Evolutionary conservation across 2,888 invertebrate genomes (phyloP).

Genomic region (Zele albiditarsus): DNA sequence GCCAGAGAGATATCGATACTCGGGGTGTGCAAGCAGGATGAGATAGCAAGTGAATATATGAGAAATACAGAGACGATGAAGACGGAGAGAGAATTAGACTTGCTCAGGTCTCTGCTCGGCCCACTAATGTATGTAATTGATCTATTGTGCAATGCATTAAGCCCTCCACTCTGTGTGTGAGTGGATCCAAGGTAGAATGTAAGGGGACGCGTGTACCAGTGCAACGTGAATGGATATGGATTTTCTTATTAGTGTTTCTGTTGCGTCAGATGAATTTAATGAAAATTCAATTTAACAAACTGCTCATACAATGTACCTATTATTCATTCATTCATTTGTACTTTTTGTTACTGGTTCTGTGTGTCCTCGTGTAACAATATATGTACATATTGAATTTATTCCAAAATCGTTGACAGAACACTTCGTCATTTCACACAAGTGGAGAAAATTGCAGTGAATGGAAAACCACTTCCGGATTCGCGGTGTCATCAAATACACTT

Average conservation of each 20-base stretch:
- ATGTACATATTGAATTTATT: not conserved
- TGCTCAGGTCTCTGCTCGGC: slow-evolving; percentile 39
- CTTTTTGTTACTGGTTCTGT: not conserved
- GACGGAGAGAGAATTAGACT: slow-evolving; percentile 3
- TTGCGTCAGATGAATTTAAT: slow-evolving; percentile 65
- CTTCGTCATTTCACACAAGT: not conserved
- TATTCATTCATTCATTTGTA: slow-evolving; percentile 13
- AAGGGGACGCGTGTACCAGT: slow-evolving; percentile 44
- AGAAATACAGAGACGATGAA: slow-evolving; percentile 12
- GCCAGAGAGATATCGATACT: slow-evolving; percentile 41
- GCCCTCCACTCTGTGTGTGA: slow-evolving; percentile 51
- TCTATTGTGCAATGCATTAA: slow-evolving; percentile 71
- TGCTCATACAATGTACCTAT: not conserved
- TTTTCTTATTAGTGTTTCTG: slow-evolving; percentile 62
- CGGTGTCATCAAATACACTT: not conserved
- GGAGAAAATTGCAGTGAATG: not conserved
- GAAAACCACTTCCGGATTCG: not conserved
- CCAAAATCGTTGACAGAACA: not conserved
- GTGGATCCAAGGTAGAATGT: slow-evolving; percentile 37
- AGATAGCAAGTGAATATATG: slow-evolving; percentile 15
- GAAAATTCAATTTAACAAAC: slow-evolving; percentile 50
- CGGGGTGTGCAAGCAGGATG: slow-evolving; percentile 36
- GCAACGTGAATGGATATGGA: slow-evolving; percentile 45
- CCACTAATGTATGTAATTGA: slow-evolving; percentile 71
- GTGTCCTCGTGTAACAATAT: not conserved